These are phyloP conservation scores for Sisyra terminalis DNA, from an alignment of 2,888 invertebrate species.

Conservation along the genomic window DNA sequence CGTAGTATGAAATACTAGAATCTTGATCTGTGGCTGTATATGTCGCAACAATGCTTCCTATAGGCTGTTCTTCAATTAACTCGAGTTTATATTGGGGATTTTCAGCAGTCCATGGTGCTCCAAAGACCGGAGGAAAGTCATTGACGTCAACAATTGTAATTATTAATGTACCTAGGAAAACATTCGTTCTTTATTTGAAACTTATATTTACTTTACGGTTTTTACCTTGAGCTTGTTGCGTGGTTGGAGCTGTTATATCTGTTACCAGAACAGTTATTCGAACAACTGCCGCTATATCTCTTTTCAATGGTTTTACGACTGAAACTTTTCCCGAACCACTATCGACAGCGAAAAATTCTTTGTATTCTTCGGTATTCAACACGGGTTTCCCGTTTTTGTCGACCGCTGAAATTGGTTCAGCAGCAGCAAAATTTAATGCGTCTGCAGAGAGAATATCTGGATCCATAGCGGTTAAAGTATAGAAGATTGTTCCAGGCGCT, in stretches of 20 bases:
- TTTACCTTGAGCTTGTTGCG: slow-evolving; percentile 64
- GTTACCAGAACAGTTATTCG: slow-evolving; percentile 64
- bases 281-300: slow-evolving; percentile 56
- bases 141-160: slow-evolving; percentile 56
- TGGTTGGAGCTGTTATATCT: slow-evolving; percentile 61
- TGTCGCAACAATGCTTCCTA: slow-evolving; percentile 59
- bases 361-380: slow-evolving; percentile 27
- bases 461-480: slow-evolving; percentile 57
- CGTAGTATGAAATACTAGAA: slow-evolving; percentile 63
- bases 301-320: slow-evolving; percentile 42
- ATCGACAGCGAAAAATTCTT: slow-evolving; percentile 49
- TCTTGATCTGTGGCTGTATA: slow-evolving; percentile 68
- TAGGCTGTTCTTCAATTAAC: slow-evolving; percentile 67
- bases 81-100: slow-evolving; percentile 45
- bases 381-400: slow-evolving; percentile 69
- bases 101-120: slow-evolving; percentile 51
- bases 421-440: slow-evolving; percentile 46
- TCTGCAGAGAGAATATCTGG: slow-evolving; percentile 58
- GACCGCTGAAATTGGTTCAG: slow-evolving; percentile 58
- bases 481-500: slow-evolving; percentile 48
- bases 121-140: slow-evolving; percentile 51
- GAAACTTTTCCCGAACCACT: slow-evolving; percentile 42
- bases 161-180: slow-evolving; percentile 42
- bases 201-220: not conserved
- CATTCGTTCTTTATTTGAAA: too few relatives aligned